phyloP scores from a whole-genome alignment of 1,140 invertebrate species.

The Oreohelix idahoensis region DNA sequence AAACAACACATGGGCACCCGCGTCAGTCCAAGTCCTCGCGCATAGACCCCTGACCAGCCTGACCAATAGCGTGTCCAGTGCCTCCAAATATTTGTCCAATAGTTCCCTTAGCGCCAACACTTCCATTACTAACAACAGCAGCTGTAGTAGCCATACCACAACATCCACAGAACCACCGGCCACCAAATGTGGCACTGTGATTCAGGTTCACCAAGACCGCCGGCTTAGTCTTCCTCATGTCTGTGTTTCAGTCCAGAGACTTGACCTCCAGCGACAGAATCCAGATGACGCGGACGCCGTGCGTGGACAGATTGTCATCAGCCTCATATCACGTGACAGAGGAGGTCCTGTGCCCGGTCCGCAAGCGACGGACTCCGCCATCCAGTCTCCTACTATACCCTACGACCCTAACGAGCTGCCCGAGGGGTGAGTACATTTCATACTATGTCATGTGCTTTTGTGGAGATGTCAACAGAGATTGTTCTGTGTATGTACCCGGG shows the following conservation, averaged over 20 bases:
- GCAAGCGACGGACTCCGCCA: constrained; percentile 48
- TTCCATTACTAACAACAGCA: neutral
- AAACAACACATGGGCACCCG: constrained; percentile 17
- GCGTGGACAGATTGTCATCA: constrained; percentile 94
- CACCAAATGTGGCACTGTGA: constrained; percentile 3
- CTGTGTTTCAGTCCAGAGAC: constrained; percentile 85
- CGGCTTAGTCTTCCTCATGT: constrained; percentile 49
- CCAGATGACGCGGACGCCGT: constrained; percentile 90
- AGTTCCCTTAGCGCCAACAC: neutral
- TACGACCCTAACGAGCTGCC: constrained; percentile 75
- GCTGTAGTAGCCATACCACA: neutral
- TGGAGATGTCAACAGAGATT: no score
- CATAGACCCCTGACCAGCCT: constrained; percentile 27
- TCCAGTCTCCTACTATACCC: constrained; percentile 72
- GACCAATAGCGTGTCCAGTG: neutral
- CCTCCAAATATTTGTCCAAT: neutral
- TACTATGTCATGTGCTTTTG: no score
- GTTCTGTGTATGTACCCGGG: no score
- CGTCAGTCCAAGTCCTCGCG: neutral
- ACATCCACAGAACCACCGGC: neutral
- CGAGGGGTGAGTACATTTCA: constrained; percentile 66
- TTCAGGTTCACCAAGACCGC: constrained; percentile 38
- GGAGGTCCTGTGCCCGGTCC: constrained; percentile 75
- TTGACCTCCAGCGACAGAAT: constrained; percentile 90
- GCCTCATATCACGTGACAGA: constrained; percentile 87